Base-by-base conservation (phyloP, 1,140 invertebrate species). In the Papilio polyxenes region DNA sequence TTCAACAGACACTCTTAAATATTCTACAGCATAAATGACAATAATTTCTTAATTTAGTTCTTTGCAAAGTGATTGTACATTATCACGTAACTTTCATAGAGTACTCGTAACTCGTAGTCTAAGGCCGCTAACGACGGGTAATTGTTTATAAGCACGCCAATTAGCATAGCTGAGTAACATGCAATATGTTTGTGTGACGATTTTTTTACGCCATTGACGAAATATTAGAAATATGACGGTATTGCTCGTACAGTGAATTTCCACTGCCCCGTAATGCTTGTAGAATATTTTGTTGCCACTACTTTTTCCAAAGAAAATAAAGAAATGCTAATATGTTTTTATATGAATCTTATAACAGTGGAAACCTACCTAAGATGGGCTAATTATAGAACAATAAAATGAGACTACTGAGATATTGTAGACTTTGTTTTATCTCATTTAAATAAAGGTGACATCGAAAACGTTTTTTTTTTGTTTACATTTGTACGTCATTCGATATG, bases 131-230 rank as follows among this genome's bases (percentile, higher is more conserved):
- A 77, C 75, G 48, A 56, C 75, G 23, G 51, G 75, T 77, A 77
- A 77, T 77, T 77, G 75, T 51, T 53, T 77, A 56, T 77, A 56
- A 56, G 75, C 75, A 77, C 75, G 75, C 51, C 75, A 77, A 77
- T 77, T 77, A 77, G 51, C 75, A 77, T 56, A 77, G 48, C n/a
- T 53, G 48, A 31, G 48, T 51, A 56, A 77, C 51, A 77, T 77
- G 75, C 75, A 23, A 77, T 77, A 51, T 77, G 51, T 75, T 75
- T 75, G 40, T 75, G 37, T n/a, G 37, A 75, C 72, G 62, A 37
- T 44, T 31, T 65, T 62, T 65, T 31, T 65, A 31, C 23, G 23
- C 20, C 23, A 65, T 11, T 65, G 62, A 65, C 62, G 23, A 65
- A 65, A 65, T 23, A 31, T 11, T 37, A 31, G 11, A 65, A 0